Evolutionary conservation across 1,140 invertebrate genomes (phyloP).

Genomic region (Chironomus tepperi): DNA sequence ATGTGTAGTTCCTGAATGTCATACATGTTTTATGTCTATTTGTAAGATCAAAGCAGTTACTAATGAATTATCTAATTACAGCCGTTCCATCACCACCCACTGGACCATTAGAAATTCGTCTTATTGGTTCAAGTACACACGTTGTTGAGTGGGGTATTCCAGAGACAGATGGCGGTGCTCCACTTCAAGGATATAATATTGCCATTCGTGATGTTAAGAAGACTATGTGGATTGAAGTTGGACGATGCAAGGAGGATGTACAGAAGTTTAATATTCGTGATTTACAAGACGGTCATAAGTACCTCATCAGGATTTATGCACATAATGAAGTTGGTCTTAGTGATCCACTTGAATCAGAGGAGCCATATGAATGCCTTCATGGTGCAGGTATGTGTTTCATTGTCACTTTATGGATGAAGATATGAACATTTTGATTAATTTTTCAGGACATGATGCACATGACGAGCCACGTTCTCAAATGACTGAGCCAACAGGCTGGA

Average conservation of each 20-base stretch:
- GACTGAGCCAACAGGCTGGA: slow-evolving; percentile 67
- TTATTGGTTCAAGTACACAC: slow-evolving; percentile 70
- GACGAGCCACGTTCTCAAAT: slow-evolving; percentile 49
- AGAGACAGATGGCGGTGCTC: slow-evolving; percentile 86
- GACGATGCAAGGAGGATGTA: slow-evolving; percentile 68
- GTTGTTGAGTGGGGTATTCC: slow-evolving; percentile 89
- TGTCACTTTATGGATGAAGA: no score
- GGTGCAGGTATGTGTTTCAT: slow-evolving; percentile 59
- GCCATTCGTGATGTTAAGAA: slow-evolving; percentile 84
- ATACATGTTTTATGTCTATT: slow-evolving; percentile 23
- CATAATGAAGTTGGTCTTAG: slow-evolving; percentile 92
- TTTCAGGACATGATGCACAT: slow-evolving; percentile 42
- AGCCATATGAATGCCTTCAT: slow-evolving; percentile 77
- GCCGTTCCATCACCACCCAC: slow-evolving; percentile 83
- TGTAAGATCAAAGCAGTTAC: background rate
- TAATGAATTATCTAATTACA: slow-evolving; percentile 40
- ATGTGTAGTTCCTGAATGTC: slow-evolving; percentile 43
- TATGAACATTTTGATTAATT: no score
- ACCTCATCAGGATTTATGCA: slow-evolving; percentile 83
- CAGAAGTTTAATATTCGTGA: slow-evolving; percentile 79
- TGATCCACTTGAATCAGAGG: slow-evolving; percentile 87
- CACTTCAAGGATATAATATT: slow-evolving; percentile 83
- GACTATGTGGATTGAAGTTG: slow-evolving; percentile 95
- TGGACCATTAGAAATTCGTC: slow-evolving; percentile 75
- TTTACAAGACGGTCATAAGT: slow-evolving; percentile 80